Conservation (phyloP, 2,888 invertebrate genomes). For the Noctuana brunneofusca region DNA sequence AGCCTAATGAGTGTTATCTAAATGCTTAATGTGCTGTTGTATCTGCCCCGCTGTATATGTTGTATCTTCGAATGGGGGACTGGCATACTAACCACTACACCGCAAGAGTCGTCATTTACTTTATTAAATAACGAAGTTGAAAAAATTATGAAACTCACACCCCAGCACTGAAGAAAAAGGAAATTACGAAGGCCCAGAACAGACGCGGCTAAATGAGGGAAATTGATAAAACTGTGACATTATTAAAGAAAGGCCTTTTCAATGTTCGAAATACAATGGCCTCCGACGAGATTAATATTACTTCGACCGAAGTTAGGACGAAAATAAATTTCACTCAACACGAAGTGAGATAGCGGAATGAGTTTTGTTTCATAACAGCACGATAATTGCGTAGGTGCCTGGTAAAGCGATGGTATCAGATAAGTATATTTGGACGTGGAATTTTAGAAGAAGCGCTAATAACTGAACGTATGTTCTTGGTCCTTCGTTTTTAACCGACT, state of each 20-base stretch:
- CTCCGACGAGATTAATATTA: conserved; percentile 26
- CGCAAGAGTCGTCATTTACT: too few relatives aligned
- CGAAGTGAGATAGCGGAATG: conserved; percentile 16
- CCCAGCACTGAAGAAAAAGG: neutral
- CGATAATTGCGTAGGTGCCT: conserved; percentile 1
- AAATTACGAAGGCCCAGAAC: conserved; percentile 6
- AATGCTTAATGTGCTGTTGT: too few relatives aligned
- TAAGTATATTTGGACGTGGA: too few relatives aligned
- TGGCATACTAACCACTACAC: too few relatives aligned
- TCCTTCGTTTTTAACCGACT: too few relatives aligned
- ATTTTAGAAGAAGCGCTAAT: too few relatives aligned
- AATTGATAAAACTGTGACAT: conserved; percentile 22
- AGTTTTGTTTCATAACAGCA: conserved; percentile 8
- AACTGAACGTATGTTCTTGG: too few relatives aligned
- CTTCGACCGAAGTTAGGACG: conserved; percentile 14
- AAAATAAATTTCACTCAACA: conserved; percentile 10
- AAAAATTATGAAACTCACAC: neutral
- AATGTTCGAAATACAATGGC: conserved; percentile 19
- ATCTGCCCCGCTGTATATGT: too few relatives aligned
- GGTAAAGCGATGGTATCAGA: neutral
- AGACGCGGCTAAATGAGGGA: conserved; percentile 9
- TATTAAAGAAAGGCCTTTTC: conserved; percentile 20
- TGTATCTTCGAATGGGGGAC: too few relatives aligned
- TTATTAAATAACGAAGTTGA: too few relatives aligned
- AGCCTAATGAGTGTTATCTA: too few relatives aligned